Evolutionary conservation across 2,113 vertebrate genomes (phyloP).

Genomic region (Sylvietta virens): DNA sequence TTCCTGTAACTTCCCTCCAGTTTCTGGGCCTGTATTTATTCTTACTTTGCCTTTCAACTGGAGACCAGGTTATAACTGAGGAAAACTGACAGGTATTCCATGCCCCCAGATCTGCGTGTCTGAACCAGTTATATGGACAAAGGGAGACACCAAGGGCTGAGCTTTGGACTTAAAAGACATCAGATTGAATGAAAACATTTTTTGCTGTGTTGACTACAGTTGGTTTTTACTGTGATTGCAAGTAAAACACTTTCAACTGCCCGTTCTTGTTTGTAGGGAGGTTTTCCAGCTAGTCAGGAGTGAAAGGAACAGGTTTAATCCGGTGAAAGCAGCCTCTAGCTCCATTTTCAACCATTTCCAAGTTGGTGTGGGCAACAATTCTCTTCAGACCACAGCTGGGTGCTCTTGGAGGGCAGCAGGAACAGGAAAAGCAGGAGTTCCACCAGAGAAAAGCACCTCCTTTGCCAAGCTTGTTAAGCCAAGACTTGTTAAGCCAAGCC

Average conservation of each 20-base stretch:
- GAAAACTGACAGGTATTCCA: fast-evolving
- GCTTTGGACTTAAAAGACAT: background rate
- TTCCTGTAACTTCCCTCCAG: background rate
- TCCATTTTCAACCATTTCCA: background rate
- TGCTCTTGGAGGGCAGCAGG: background rate
- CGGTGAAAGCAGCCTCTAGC: background rate
- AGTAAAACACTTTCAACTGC: background rate
- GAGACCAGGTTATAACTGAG: background rate
- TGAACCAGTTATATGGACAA: background rate
- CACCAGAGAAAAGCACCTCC: background rate
- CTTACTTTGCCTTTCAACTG: background rate
- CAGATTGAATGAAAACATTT: background rate
- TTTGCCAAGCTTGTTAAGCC: background rate
- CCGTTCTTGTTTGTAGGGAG: background rate
- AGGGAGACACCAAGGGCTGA: background rate
- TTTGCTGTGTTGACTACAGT: background rate
- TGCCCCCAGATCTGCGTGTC: background rate
- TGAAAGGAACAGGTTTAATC: background rate
- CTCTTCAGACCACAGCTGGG: background rate
- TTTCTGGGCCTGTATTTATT: background rate
- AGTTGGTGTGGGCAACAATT: background rate
- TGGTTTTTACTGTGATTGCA: background rate
- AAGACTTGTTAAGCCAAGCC: background rate
- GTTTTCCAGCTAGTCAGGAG: background rate
- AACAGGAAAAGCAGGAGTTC: background rate